phyloP scores from a whole-genome alignment of 1,140 invertebrate genomes.

The Drosophila pseudoobscura region DNA sequence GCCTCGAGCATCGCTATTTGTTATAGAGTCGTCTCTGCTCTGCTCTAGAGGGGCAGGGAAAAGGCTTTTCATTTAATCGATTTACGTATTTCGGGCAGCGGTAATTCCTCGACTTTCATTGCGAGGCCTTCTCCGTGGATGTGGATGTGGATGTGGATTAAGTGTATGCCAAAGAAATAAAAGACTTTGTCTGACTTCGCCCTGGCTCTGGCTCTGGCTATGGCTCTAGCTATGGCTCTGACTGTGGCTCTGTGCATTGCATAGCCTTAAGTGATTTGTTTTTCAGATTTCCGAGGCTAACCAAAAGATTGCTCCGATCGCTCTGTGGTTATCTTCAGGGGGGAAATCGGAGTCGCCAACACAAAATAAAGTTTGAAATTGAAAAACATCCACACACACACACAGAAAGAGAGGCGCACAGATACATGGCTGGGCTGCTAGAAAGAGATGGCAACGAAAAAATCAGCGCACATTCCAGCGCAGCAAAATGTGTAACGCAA shows the following conservation, averaged over 20 bases:
- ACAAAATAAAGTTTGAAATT: constrained; percentile 52
- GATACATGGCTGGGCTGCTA: background rate
- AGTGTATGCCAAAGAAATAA: constrained; percentile 74
- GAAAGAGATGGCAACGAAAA: constrained; percentile 31
- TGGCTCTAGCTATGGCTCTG: constrained; percentile 3
- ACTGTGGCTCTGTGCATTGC: constrained; percentile 38
- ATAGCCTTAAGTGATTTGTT: constrained; percentile 78
- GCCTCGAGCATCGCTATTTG: constrained; percentile 26
- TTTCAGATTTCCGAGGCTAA: constrained; percentile 70
- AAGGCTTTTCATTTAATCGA: constrained; percentile 68
- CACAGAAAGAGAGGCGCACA: background rate
- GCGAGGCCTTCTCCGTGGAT: constrained; percentile 31
- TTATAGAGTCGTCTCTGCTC: constrained; percentile 31
- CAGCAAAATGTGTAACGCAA: constrained; percentile 79
- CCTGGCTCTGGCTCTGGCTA: too few species aligned
- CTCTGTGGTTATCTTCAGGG: constrained; percentile 37
- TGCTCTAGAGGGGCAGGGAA: background rate
- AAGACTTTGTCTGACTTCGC: background rate
- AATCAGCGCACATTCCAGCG: constrained; percentile 78
- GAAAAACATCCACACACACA: constrained; percentile 48
- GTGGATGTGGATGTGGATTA: constrained; percentile 80
- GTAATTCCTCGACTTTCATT: constrained; percentile 76
- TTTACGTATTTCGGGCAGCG: constrained; percentile 78
- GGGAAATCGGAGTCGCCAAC: constrained; percentile 48
- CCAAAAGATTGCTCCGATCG: constrained; percentile 56